A percentile compares a stretch with the other conserved stretches of the same genome.
These are phyloP conservation scores for Typhlichthys subterraneus DNA, from an alignment of 2,797 vertebrate genomes.

Conservation along the genomic window DNA sequence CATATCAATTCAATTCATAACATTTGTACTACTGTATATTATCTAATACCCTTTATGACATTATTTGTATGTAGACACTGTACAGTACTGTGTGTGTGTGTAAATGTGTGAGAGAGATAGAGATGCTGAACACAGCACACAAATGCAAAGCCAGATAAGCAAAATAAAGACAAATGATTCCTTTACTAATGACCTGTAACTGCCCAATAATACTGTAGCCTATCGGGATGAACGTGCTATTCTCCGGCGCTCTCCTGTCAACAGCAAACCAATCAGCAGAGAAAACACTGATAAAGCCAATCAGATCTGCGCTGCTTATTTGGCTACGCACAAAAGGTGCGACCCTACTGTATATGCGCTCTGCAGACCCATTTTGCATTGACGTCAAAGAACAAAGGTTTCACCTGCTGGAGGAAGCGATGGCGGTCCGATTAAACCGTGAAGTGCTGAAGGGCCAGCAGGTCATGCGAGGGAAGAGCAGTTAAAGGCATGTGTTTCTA, in stretches of 20 bases:
- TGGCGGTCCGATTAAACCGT: conserved; percentile 54
- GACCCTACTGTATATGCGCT: conserved; percentile 28
- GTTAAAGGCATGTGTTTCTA: conserved; percentile 21
- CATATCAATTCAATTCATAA: not conserved
- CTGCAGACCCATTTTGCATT: conserved; percentile 57
- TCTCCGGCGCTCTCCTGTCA: conserved; percentile 26
- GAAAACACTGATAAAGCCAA: conserved; percentile 48
- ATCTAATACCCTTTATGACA: not conserved
- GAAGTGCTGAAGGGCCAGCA: conserved; percentile 27
- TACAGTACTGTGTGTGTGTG: not conserved
- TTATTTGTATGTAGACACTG: not conserved
- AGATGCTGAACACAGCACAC: not conserved
- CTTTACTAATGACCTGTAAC: not conserved
- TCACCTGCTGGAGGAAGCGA: conserved; percentile 64
- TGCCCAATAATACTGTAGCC: not conserved
- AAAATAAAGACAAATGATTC: conserved; percentile 3
- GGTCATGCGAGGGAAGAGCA: conserved; percentile 54
- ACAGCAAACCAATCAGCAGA: conserved; percentile 29
- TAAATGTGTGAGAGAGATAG: not conserved
- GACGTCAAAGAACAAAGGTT: conserved; percentile 76
- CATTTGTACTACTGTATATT: not conserved
- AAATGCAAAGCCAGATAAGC: conserved; percentile 1
- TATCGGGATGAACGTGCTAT: not conserved
- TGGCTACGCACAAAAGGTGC: conserved; percentile 63
- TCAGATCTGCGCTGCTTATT: conserved; percentile 54